Base-by-base conservation (phyloP, 2,113 vertebrate genomes). In the Macrotus californicus region DNA sequence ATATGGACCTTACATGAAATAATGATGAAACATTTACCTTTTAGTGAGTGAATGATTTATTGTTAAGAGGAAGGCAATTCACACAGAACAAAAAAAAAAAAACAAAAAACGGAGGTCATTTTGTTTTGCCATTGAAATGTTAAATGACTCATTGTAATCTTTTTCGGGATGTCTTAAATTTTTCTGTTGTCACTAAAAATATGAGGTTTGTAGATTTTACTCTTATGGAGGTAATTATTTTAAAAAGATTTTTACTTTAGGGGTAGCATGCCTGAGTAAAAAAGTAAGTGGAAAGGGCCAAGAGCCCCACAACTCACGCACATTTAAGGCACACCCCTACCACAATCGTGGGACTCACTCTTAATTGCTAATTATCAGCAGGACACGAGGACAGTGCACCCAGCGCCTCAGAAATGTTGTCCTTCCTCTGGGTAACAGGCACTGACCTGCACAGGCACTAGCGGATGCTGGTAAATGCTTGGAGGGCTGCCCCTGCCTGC, bases 51-150 rank as follows among this genome's bases (percentile, higher is more conserved):
- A 59, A 21, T 50, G 80, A 84, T 90, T 94, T 77, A 79, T 86
- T 41, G 26, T 50, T 79, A 19, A 70, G 48, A 61, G 36, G 43
- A 87, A 76, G 7, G 34, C 39, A 73, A 39, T 64, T 87, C 82
- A 26, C 2, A 3, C 31, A 24, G 46, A 73, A 18, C 36, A 70
- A 67, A 76, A 89, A 76, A 72, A 96, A 24, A 46, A 73, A 18
- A 34, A 70, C 61, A 76, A 89, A 76, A 72, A 96, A 76, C 6
- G 7, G 56, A 50, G 2, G 3, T 7, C 73, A n/a, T 52, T 56
- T 91, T 64, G 36, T 79, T 83, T 77, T 80, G 34, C n/a, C 67
- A 41, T 83, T 70, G 69, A 92, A 79, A 91, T 79, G 36, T 67
- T 70, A 88, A 80, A 92, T 91, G 83, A 69, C 9, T 70, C 69